Percentiles rank a stretch among this genome's conserved stretches.
Conservation (phyloP, 2,888 invertebrate genomes). For the Ophioninae sp. region DNA sequence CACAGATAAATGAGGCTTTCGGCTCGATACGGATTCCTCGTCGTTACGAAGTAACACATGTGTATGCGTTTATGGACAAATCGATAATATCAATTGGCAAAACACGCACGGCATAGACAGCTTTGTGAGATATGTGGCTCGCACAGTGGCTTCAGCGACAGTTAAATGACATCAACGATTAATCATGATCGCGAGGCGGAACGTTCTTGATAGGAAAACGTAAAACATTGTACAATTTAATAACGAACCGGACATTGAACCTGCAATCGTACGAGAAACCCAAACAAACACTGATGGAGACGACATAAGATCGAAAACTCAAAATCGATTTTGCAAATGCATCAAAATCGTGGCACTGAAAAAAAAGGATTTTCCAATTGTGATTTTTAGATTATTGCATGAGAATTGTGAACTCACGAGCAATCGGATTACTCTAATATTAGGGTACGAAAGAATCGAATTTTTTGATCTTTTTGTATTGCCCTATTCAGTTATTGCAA, state of each 20-base stretch:
- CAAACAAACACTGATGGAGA: too few species aligned
- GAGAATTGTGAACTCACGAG: too few species aligned
- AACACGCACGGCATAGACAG: constrained; percentile 54
- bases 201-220: constrained; percentile 3
- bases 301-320: constrained; percentile 16
- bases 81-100: constrained; percentile 57
- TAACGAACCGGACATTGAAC: constrained; percentile 23
- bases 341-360: too few species aligned
- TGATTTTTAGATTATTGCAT: too few species aligned
- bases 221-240: constrained; percentile 13
- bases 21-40: constrained; percentile 22
- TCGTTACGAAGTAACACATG: constrained; percentile 10
- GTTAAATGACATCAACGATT: constrained; percentile 57
- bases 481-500: too few species aligned
- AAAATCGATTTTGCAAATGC: constrained; percentile 12
- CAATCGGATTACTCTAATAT: too few species aligned
- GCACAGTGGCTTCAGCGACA: constrained; percentile 62
- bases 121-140: constrained; percentile 55
- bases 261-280: neutral
- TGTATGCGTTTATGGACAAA: neutral
- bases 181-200: constrained; percentile 47
- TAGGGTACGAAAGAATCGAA: too few species aligned
- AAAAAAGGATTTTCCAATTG: too few species aligned
- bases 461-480: too few species aligned
- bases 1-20: constrained; percentile 40